These are phyloP conservation scores for Lissocephala sabroskyi DNA, from an alignment of 2,888 invertebrate species.

Conservation along the genomic window DNA sequence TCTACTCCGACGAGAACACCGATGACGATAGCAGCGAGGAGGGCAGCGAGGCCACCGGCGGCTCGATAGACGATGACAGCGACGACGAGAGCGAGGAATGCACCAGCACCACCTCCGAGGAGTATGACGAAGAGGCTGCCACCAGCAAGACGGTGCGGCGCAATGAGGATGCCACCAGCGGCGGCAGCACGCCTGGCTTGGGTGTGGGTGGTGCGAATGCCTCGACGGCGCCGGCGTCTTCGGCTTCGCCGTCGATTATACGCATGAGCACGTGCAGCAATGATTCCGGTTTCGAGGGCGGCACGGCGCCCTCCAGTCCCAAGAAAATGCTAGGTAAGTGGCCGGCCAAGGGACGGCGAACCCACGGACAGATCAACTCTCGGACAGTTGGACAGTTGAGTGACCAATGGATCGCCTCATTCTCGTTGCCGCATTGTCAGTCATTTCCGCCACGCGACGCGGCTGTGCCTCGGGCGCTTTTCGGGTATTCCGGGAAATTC, in stretches of 20 bases:
- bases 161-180: slow-evolving; percentile 1
- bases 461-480: too few species aligned
- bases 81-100: slow-evolving; percentile 62
- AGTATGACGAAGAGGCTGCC: slow-evolving; percentile 60
- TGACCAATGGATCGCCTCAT: too few species aligned
- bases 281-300: slow-evolving; percentile 87
- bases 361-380: too few species aligned
- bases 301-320: slow-evolving; percentile 79
- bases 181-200: slow-evolving; percentile 14
- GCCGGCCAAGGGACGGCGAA: too few species aligned
- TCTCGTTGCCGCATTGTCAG: too few species aligned
- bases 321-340: slow-evolving; percentile 76
- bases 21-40: slow-evolving; percentile 73
- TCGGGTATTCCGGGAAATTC: too few species aligned
- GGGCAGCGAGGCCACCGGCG: slow-evolving; percentile 52
- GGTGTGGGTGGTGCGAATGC: slow-evolving; percentile 4
- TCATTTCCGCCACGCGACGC: too few species aligned
- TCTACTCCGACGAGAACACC: slow-evolving; percentile 72
- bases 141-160: slow-evolving; percentile 11
- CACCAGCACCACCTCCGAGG: slow-evolving; percentile 56
- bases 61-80: slow-evolving; percentile 68
- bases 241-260: slow-evolving; percentile 69
- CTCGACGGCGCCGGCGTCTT: slow-evolving; percentile 20
- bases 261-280: slow-evolving; percentile 83
- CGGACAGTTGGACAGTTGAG: too few species aligned